These are phyloP conservation scores for Cataglyphis altisquamis DNA, from an alignment of 2,888 invertebrate species.

Conservation along the genomic window DNA sequence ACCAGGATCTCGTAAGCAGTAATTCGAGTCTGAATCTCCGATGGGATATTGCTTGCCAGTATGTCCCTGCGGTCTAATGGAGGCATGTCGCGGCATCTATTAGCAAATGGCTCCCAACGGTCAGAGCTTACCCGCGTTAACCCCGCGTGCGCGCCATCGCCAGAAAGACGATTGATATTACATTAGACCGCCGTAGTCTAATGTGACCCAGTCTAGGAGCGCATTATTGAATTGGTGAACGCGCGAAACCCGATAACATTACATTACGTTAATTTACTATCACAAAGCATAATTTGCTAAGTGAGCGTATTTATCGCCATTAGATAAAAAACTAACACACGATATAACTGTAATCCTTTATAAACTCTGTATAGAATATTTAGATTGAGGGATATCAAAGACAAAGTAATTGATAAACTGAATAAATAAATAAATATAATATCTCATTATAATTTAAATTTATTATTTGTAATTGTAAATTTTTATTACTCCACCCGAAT, in stretches of 20 bases:
- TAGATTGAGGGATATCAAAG: not conserved
- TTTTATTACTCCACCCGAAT: constrained; percentile 1
- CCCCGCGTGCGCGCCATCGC: constrained; percentile 71
- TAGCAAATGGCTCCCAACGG: constrained; percentile 84
- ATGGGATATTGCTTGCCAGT: constrained; percentile 81
- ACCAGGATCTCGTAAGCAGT: constrained; percentile 70
- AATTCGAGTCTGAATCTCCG: constrained; percentile 81
- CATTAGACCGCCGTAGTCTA: constrained; percentile 75
- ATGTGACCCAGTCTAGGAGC: constrained; percentile 71
- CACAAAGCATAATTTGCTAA: constrained; percentile 15
- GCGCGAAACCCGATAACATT: constrained; percentile 59
- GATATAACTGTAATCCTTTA: not conserved
- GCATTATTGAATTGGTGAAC: constrained; percentile 70
- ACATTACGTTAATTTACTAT: constrained; percentile 55
- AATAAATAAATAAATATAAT: not conserved
- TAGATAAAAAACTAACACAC: not conserved
- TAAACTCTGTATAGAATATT: not conserved
- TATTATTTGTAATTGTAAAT: not conserved
- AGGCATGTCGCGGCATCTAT: constrained; percentile 83
- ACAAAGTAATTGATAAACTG: not conserved
- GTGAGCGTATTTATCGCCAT: constrained; percentile 5
- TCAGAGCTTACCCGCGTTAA: constrained; percentile 80
- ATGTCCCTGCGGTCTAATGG: constrained; percentile 83
- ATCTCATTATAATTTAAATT: constrained; percentile 4
- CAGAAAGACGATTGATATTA: constrained; percentile 79